Evolutionary conservation across 1,140 invertebrate species (phyloP), one percentile per base, ranked within the genome.

Genomic region (Atta cephalotes): DNA sequence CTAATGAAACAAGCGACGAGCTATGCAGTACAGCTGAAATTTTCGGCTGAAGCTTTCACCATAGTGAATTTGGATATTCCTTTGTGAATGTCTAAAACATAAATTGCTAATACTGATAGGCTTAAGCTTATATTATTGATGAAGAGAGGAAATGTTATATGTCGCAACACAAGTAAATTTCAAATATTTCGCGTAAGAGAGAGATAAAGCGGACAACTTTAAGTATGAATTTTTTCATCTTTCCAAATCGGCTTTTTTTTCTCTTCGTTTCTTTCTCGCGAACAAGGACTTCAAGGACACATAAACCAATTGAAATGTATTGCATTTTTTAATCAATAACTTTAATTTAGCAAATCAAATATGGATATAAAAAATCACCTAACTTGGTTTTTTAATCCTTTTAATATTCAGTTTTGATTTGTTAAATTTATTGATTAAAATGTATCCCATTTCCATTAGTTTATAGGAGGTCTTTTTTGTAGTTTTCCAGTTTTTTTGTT

Each of bases 11-110:
- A 14, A 63, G 7, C 31, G 39, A 0, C 4, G 35, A 63, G 31
- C 21, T 45, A 16, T 45, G 9, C 31, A 39, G 25, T 31, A 12
- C 16, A 35, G 45, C 25, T 77, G 81, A 85, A 78, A 78, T 31
- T 77, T 77, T 79, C 58, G 5, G 9, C 51, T 35, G 25, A 84
- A 45, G 39, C 28, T 77, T 51, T 85, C 1, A 12, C 14, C 39
- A 21, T 39, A 21, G 9, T 16, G 76, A n/a, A 63, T 63, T 85
- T 25, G 80, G 18, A 84, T 76, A 51, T 62, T n/a, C 28, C 21
- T 85, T 85, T 79, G 71, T 78, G 39, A 63, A 85, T 85, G 21
- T 14, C 39, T 25, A 49, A 35, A 85, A 51, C n/a, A 28, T 35
- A 63, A 35, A 1, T 62, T 45, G 39, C 18, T 18, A 18, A 21